Evolutionary conservation across 2,888 invertebrate species (phyloP).

Genomic region (Tachystola acroxantha): DNA sequence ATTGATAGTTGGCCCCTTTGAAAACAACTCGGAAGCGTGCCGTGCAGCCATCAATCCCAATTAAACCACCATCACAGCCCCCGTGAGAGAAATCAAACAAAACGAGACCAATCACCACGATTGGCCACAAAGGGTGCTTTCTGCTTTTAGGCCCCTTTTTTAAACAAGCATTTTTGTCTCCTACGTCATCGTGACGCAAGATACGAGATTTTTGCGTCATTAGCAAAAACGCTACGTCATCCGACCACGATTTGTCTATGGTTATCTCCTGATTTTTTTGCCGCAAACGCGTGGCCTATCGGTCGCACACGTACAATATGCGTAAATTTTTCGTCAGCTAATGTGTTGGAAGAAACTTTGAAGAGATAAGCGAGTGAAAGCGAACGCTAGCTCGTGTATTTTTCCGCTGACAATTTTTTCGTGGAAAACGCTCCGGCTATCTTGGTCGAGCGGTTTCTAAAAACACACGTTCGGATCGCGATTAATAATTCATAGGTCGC

Average conservation of each 20-base stretch:
- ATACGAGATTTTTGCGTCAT: conserved; percentile 69
- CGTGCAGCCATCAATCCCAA: conserved; percentile 69
- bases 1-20: conserved; percentile 19
- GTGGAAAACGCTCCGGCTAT: neutral
- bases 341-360: conserved; percentile 68
- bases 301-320: conserved; percentile 64
- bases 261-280: conserved; percentile 65
- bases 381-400: conserved; percentile 41
- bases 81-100: conserved; percentile 72
- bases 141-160: conserved; percentile 43
- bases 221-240: conserved; percentile 60
- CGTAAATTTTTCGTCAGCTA: conserved; percentile 59
- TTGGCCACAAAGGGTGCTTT: conserved; percentile 50
- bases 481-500: conserved; percentile 1
- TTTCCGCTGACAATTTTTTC: conserved; percentile 23
- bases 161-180: conserved; percentile 51
- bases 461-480: neutral
- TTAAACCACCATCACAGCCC: conserved; percentile 55
- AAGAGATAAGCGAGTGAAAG: conserved; percentile 61
- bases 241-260: conserved; percentile 70
- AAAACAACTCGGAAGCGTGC: conserved; percentile 29
- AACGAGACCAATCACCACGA: conserved; percentile 47
- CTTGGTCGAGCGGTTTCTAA: neutral
- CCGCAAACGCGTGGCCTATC: conserved; percentile 52
- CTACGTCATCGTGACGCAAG: conserved; percentile 51